Conservation (phyloP, 2,888 invertebrate species). For the Torymus tubicola region DNA sequence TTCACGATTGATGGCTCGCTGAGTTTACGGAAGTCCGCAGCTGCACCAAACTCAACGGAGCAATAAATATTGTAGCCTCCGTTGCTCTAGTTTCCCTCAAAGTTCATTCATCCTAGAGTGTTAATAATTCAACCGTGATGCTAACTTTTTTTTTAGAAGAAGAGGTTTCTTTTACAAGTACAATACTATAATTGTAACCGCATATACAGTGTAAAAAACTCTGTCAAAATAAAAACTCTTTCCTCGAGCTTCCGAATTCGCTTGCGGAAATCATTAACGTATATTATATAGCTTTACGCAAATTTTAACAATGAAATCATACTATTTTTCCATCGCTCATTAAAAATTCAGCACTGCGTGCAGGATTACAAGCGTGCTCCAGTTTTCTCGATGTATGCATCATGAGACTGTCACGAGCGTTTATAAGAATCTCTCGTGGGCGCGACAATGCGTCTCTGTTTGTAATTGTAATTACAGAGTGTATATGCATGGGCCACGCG, state of each 20-base stretch:
- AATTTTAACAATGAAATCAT: too few species aligned
- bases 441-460: constrained; percentile 34
- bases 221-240: not conserved
- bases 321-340: not conserved
- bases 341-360: constrained; percentile 16
- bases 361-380: constrained; percentile 36
- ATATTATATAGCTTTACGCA: too few species aligned
- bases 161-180: too few species aligned
- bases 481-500: not conserved
- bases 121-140: too few species aligned
- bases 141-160: too few species aligned
- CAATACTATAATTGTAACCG: too few species aligned
- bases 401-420: too few species aligned
- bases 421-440: not conserved
- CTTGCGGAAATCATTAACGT: too few species aligned
- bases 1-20: constrained; percentile 19
- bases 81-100: not conserved
- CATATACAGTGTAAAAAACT: not conserved
- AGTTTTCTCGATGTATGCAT: constrained; percentile 15
- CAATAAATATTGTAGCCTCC: constrained; percentile 25
- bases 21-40: constrained; percentile 35
- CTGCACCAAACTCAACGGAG: not conserved
- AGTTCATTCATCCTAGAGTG: not conserved
- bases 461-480: constrained; percentile 20
- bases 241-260: too few species aligned